Percentiles rank a stretch among this genome's conserved stretches.
Evolutionary conservation across 2,113 vertebrate species (phyloP).

Genomic region (Trinectes maculatus): DNA sequence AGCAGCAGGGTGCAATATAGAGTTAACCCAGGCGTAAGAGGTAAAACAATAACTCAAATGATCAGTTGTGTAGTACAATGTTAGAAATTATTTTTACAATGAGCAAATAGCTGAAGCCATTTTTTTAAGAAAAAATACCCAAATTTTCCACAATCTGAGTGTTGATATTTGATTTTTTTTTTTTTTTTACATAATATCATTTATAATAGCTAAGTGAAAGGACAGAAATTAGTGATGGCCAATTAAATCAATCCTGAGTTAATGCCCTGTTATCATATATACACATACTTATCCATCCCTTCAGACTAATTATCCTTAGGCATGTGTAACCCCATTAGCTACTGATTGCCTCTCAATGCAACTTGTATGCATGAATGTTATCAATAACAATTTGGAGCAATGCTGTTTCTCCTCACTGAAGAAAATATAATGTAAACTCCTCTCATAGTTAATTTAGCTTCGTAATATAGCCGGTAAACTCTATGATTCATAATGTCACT

Average conservation of each 20-base stretch:
- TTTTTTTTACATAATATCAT: too few species aligned
- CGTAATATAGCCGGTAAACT: slow-evolving; percentile 10
- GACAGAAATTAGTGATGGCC: not conserved
- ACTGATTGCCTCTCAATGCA: not conserved
- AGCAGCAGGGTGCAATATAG: not conserved
- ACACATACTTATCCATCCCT: not conserved
- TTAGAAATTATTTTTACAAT: not conserved
- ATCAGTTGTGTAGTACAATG: not conserved
- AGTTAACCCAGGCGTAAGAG: too few species aligned
- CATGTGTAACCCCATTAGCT: not conserved
- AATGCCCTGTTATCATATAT: not conserved
- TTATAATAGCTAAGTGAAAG: not conserved
- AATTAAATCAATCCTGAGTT: not conserved
- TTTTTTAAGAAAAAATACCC: not conserved
- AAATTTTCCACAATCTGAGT: not conserved
- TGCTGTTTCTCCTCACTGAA: not conserved
- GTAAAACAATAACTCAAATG: not conserved
- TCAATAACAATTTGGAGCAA: not conserved
- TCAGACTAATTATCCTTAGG: not conserved
- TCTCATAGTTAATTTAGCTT: not conserved
- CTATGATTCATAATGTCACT: slow-evolving; percentile 17
- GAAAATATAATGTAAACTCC: not conserved
- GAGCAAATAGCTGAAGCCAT: too few species aligned
- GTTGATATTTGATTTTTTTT: not conserved
- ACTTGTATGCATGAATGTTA: not conserved